Evolutionary conservation across 1,140 invertebrate genomes (phyloP), one percentile per base, ranked within the genome.

Genomic region (Bombus waltoni): DNA sequence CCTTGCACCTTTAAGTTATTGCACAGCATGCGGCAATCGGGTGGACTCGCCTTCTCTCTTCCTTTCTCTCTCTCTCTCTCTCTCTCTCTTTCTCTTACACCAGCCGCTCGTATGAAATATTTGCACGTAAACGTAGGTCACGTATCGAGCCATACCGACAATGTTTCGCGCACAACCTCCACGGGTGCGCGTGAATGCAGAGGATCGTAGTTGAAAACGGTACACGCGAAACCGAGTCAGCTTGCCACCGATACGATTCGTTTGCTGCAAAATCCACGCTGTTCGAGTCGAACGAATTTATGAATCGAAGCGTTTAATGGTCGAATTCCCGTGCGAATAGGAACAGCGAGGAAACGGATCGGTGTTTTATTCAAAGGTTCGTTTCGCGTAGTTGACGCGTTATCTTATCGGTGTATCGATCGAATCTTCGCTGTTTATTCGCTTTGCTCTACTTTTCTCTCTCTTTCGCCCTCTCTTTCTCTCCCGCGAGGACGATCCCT

Each of bases 1-100:
- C 82, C 75, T 87, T 80, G 80, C 85, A 83, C 87, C 85, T 71
- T 80, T 71, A 47, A 84, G 73, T 71, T 57, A 76, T 59, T 28
- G 74, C 53, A 3, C 73, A 15, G n/a, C 25, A 47, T 10, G 42
- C 81, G n/a, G 53, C 32, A 2, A 8, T 13, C 35, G 35, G 32
- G 53, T 32, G 9, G 25, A 53, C 47, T 53, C 18, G 1, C 71
- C n/a, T 13, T 15, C n/a, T 44, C n/a, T 13, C 40, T 22, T 15
- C 3, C 25, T 68, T 0, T 40, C 8, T 10, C 8, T 25, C 22
- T 9, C 35, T 18, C n/a, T 65, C n/a, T 2, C 13, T 35, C 9
- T 70, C 22, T 70, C 6, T 32, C n/a, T 28, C n/a, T n/a, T 13
- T 32, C 57, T 59, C 10, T n/a, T n/a, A 10, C 28, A 11, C 0